phyloP scores from a whole-genome alignment of 2,113 vertebrate genomes.

The Salvelinus namaycush region DNA sequence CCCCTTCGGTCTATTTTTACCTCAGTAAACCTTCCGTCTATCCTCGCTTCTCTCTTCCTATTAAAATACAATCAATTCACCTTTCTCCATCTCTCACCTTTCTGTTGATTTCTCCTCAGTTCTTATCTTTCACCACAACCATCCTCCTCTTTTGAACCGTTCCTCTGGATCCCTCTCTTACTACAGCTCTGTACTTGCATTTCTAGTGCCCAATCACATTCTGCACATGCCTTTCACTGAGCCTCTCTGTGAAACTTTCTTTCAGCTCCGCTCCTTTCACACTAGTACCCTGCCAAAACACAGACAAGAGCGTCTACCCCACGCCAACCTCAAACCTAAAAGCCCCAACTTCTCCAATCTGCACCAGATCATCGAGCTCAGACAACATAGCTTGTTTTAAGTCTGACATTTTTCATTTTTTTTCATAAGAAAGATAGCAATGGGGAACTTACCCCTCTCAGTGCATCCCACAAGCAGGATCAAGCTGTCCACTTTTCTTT shows the following conservation, averaged over 20 bases:
- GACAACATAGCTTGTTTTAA: slow-evolving; percentile 22
- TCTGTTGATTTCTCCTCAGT: not conserved
- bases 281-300: slow-evolving; percentile 72
- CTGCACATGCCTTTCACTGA: slow-evolving; percentile 71
- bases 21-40: slow-evolving; percentile 44
- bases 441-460: slow-evolving; percentile 62
- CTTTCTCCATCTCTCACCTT: slow-evolving; percentile 3
- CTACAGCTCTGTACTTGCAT: slow-evolving; percentile 19
- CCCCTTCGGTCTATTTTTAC: slow-evolving; percentile 59
- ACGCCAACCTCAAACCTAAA: slow-evolving; percentile 43
- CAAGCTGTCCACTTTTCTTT: slow-evolving; percentile 60
- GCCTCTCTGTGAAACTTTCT: slow-evolving; percentile 68
- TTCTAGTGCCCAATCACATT: slow-evolving; percentile 59
- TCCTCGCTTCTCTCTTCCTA: slow-evolving; percentile 10
- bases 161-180: not conserved
- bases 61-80: not conserved
- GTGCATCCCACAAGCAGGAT: slow-evolving; percentile 61
- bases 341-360: slow-evolving; percentile 31
- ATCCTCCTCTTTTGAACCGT: slow-evolving; percentile 6
- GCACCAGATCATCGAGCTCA: slow-evolving; percentile 19
- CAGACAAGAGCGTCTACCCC: slow-evolving; percentile 55
- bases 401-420: not conserved
- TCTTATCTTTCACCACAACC: slow-evolving; percentile 14
- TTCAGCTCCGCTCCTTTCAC: slow-evolving; percentile 68
- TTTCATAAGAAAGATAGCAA: slow-evolving; percentile 10